These are phyloP conservation scores for Engystomops pustulosus DNA, from an alignment of 2,113 vertebrate species.

Conservation along the genomic window DNA sequence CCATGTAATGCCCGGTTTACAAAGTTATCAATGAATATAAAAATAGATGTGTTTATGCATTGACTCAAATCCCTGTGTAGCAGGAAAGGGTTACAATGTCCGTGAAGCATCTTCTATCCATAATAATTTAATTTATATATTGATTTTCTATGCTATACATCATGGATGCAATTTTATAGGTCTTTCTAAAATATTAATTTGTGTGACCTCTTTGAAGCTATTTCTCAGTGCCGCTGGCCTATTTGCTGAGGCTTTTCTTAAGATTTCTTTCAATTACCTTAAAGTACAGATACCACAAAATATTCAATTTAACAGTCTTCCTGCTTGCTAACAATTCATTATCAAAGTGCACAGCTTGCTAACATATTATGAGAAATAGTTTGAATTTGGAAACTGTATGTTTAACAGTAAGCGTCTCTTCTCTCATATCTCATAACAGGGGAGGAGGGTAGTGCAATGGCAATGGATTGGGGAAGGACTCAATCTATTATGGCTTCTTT, in stretches of 20 bases:
- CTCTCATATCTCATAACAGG: neutral
- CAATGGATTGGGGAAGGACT: neutral
- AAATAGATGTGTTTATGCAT: slow-evolving; percentile 86
- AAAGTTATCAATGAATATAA: slow-evolving; percentile 79
- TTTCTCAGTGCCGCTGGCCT: slow-evolving; percentile 82
- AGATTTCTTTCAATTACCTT: slow-evolving; percentile 91
- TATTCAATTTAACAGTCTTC: slow-evolving; percentile 33
- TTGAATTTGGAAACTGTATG: neutral
- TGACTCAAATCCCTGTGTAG: slow-evolving; percentile 85
- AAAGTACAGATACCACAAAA: slow-evolving; percentile 71
- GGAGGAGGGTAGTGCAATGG: neutral
- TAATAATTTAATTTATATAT: slow-evolving; percentile 93
- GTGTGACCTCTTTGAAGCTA: slow-evolving; percentile 87
- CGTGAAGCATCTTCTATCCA: slow-evolving; percentile 83
- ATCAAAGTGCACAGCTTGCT: slow-evolving; percentile 5
- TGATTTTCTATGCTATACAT: slow-evolving; percentile 90
- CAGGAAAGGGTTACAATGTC: slow-evolving; percentile 80
- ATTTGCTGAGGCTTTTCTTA: slow-evolving; percentile 84
- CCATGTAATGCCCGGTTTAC: slow-evolving; percentile 82
- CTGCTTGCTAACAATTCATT: slow-evolving; percentile 25
- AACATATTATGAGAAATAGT: neutral
- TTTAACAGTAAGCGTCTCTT: neutral
- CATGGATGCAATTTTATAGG: slow-evolving; percentile 90
- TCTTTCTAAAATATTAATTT: slow-evolving; percentile 92
- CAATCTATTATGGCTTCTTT: neutral